Evolutionary conservation across 2,113 vertebrate genomes (phyloP).

Genomic region (Dipodomys spectabilis): DNA sequence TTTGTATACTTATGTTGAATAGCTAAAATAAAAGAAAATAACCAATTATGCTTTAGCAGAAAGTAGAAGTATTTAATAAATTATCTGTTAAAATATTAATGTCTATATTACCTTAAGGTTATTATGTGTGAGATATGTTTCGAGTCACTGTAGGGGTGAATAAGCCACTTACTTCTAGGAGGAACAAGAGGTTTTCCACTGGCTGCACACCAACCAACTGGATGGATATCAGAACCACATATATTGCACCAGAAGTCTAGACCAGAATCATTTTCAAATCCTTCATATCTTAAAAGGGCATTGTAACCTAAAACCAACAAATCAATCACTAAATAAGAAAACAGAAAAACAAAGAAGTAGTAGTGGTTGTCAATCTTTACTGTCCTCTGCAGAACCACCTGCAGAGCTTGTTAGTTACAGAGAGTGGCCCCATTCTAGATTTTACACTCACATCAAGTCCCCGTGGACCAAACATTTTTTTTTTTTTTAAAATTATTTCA

Average conservation of each 20-base stretch:
- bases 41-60: constrained; percentile 55
- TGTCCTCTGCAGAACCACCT: background rate
- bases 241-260: constrained; percentile 98
- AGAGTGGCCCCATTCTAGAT: background rate
- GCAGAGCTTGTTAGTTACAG: background rate
- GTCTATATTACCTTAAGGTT: background rate
- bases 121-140: background rate
- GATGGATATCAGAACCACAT: constrained; percentile 95
- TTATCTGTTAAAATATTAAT: constrained; percentile 17
- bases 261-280: constrained; percentile 96
- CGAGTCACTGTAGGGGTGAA: background rate
- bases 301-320: constrained; percentile 92
- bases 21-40: constrained; percentile 88
- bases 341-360: background rate
- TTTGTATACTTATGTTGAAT: constrained; percentile 99
- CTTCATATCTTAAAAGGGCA: constrained; percentile 96
- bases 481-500: too few species aligned
- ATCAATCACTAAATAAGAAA: background rate
- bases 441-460: background rate
- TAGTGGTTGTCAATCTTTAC: background rate
- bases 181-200: constrained; percentile 97
- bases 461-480: too few species aligned
- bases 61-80: constrained; percentile 8
- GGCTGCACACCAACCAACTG: constrained; percentile 98
- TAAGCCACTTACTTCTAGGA: constrained; percentile 90